A percentile compares a stretch with the other conserved stretches of the same genome.
These are phyloP conservation scores for Ptilodon capucinus DNA, from an alignment of 2,888 invertebrate species.

Conservation along the genomic window DNA sequence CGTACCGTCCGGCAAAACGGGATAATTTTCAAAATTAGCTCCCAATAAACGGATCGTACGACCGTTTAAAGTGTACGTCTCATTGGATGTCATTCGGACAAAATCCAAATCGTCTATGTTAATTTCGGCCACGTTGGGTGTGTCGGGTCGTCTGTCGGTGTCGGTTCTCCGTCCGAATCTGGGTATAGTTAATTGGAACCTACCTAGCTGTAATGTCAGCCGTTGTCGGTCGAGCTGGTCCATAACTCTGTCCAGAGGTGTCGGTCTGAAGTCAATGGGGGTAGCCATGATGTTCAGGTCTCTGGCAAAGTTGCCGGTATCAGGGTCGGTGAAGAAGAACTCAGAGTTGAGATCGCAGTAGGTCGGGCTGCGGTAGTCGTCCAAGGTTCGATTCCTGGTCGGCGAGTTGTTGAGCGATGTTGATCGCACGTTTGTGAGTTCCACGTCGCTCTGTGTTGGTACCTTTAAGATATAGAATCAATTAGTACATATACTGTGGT, in stretches of 20 bases:
- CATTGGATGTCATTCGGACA: slow-evolving; percentile 54
- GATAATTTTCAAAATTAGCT: slow-evolving; percentile 65
- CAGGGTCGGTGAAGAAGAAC: slow-evolving; percentile 49
- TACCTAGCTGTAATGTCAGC: slow-evolving; percentile 63
- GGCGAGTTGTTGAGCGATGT: slow-evolving; percentile 47
- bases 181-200: slow-evolving; percentile 65
- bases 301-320: slow-evolving; percentile 40
- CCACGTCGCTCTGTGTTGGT: slow-evolving; percentile 65
- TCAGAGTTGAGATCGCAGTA: slow-evolving; percentile 52
- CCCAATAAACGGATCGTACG: slow-evolving; percentile 70
- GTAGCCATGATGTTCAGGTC: slow-evolving; percentile 60
- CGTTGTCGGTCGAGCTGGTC: slow-evolving; percentile 49
- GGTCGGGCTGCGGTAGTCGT: slow-evolving; percentile 57
- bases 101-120: slow-evolving; percentile 64
- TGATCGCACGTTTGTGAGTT: slow-evolving; percentile 55
- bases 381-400: slow-evolving; percentile 26
- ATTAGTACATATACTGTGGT: too few relatives aligned
- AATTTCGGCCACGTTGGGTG: slow-evolving; percentile 66
- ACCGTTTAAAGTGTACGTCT: slow-evolving; percentile 74
- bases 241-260: slow-evolving; percentile 52
- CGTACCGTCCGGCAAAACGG: slow-evolving; percentile 38
- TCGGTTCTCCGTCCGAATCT: slow-evolving; percentile 50
- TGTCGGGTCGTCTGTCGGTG: slow-evolving; percentile 55
- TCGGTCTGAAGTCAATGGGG: slow-evolving; percentile 48
- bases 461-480: slow-evolving; percentile 54